Base-by-base conservation (phyloP, 1,140 invertebrate genomes). In the Eriocheir sinensis region DNA sequence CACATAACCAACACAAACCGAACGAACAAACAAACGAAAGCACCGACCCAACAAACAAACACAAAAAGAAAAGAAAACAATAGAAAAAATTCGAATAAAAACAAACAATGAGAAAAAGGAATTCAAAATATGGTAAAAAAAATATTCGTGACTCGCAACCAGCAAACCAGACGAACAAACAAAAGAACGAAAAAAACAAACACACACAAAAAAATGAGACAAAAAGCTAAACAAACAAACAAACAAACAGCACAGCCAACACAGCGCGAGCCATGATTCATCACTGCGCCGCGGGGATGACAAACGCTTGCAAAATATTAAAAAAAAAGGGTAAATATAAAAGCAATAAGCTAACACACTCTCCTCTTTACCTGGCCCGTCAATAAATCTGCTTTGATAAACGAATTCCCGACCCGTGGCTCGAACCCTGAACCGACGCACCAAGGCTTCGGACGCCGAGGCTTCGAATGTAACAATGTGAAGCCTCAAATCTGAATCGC, bases 361-460 rank as follows among this genome's bases (percentile, higher is more conserved):
- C 60, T n/a, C 60, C 60, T 72, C 60, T 72, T 72, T 72, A 72
- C 60, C 60, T 72, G 60, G 6, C 21, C 60, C n/a, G 60, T 72
- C 60, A 72, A 72, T 72, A 72, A n/a, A 72, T 72, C 60, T 72
- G 21, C 60, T n/a, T 72, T 72, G 60, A 72, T 72, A 72, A 72
- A 72, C n/a, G 60, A 72, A 72, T 72, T 72, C 60, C 60, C 48
- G 48, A 21, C 12, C 48, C 48, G 48, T 17, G 12, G 48, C 1
- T 17, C 48, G 48, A 53, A 53, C 48, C 48, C 60, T n/a, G 60
- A 21, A n/a, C 60, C 21, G 60, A 8, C 60, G n/a, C 60, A 72
- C 60, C 60, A 27, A 72, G 60, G 60, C 60, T 72, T 72, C 60
- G 21, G n/a, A 72, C 60, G 21, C 21, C 27, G 8, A 0, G 60